A percentile compares a stretch with the other conserved stretches of the same genome.
Conservation (phyloP, 2,797 vertebrate genomes). For the Manis crassicaudata region DNA sequence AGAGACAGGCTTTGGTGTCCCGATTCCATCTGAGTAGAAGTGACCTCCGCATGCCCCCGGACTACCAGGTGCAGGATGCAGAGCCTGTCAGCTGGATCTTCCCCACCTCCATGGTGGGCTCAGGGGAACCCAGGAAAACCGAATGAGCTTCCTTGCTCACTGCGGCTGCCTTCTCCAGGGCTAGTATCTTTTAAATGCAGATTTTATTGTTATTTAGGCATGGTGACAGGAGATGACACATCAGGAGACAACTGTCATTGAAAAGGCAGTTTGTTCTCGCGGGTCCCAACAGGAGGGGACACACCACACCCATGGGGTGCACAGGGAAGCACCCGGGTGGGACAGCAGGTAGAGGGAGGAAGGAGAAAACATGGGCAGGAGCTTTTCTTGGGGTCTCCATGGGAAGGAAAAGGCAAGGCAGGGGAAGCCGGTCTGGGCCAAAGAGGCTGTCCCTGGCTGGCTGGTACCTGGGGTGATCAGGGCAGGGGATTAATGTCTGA, state of each 20-base stretch:
- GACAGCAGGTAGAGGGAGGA: neutral
- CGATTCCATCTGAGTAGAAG: neutral
- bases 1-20: neutral
- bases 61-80: constrained; percentile 24
- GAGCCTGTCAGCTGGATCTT: neutral
- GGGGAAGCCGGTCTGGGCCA: neutral
- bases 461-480: neutral
- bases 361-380: neutral
- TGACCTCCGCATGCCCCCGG: constrained; percentile 2
- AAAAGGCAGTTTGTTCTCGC: neutral
- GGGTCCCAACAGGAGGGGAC: neutral
- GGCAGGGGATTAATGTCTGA: neutral
- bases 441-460: neutral
- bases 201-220: neutral
- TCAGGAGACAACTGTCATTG: neutral
- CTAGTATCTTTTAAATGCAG: neutral
- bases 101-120: neutral
- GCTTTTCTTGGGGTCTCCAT: neutral
- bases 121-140: neutral
- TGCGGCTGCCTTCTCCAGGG: neutral
- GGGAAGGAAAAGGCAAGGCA: neutral
- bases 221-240: neutral
- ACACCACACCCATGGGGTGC: fast-evolving
- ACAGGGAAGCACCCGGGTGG: neutral
- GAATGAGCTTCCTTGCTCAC: neutral